Evolutionary conservation across 2,888 invertebrate genomes (phyloP).

Genomic region (Desoria tigrina): DNA sequence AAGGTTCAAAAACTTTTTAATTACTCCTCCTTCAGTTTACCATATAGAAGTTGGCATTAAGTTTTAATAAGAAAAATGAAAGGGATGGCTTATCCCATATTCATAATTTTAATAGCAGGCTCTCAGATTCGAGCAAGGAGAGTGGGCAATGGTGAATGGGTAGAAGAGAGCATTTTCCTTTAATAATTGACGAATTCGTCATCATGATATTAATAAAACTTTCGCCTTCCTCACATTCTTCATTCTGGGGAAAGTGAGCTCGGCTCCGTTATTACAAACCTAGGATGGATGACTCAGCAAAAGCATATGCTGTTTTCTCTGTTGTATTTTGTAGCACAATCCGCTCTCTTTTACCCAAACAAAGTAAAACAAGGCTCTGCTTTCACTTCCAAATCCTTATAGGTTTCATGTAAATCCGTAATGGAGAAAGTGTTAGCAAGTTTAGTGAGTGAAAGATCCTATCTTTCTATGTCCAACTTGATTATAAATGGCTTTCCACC

Average conservation of each 20-base stretch:
- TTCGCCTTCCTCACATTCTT: no score
- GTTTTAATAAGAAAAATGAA: conserved; percentile 7
- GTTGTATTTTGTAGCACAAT: no score
- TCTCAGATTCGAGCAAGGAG: conserved; percentile 2
- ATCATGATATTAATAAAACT: not conserved
- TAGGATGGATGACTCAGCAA: no score
- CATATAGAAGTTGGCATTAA: not conserved
- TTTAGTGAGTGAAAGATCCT: conserved; percentile 2
- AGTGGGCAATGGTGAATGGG: not conserved
- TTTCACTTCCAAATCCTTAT: not conserved
- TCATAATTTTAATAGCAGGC: conserved; percentile 14
- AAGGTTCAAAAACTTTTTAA: conserved; percentile 12
- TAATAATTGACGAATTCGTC: conserved; percentile 14
- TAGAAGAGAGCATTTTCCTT: conserved; percentile 8
- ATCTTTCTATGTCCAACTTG: conserved; percentile 17
- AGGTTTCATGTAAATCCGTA: not conserved
- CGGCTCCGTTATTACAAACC: no score
- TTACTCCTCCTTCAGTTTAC: not conserved
- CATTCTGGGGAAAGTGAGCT: no score
- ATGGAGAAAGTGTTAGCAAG: not conserved
- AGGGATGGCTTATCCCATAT: conserved; percentile 11
- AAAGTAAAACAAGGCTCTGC: no score
- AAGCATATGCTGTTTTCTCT: no score
- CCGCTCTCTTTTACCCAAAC: no score
- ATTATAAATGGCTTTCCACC: conserved; percentile 22